Evolutionary conservation across 2,113 vertebrate genomes (phyloP).

Genomic region (Apus apus): DNA sequence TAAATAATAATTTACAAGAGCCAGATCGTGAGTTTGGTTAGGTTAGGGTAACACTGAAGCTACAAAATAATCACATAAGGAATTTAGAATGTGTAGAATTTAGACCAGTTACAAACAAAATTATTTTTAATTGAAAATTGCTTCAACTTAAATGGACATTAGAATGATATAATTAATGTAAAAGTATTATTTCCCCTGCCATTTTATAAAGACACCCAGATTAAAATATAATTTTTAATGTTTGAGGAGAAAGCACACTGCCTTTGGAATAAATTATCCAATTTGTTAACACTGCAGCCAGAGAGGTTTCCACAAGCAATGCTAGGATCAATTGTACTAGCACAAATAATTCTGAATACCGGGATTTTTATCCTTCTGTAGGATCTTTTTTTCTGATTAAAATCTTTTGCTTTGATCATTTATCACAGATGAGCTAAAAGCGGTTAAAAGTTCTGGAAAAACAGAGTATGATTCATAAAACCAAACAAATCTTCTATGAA

Average conservation of each 20-base stretch:
- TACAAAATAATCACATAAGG: not conserved
- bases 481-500: not conserved
- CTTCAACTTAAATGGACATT: not conserved
- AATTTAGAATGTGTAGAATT: not conserved
- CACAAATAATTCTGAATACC: not conserved
- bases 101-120: not conserved
- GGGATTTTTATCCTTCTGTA: not conserved
- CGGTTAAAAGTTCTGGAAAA: not conserved
- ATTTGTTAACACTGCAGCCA: not conserved
- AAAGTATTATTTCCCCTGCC: not conserved
- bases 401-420: not conserved
- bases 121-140: not conserved
- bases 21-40: not conserved
- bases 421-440: not conserved
- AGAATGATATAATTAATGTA: not conserved
- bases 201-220: not conserved
- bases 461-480: not conserved
- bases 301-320: not conserved
- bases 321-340: not conserved
- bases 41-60: not conserved
- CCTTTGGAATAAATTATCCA: not conserved
- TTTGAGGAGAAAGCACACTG: not conserved
- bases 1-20: not conserved
- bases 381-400: not conserved
- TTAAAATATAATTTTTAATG: not conserved